Conservation (phyloP, 2,888 invertebrate genomes). For the Drosophila formosana region DNA sequence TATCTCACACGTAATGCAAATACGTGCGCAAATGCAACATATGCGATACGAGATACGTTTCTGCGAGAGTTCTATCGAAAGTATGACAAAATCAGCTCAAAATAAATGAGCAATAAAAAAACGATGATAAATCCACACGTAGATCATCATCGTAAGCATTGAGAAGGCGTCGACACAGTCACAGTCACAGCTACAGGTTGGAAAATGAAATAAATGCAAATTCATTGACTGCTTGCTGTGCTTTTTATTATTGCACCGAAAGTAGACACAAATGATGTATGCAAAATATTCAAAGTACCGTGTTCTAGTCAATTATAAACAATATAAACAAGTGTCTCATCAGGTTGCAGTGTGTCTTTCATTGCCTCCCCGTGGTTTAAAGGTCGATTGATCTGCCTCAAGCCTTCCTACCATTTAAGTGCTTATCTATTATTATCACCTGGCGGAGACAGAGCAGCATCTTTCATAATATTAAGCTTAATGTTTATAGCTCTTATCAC, state of each 20-base stretch:
- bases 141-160: conserved; percentile 18
- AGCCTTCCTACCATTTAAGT: too few species aligned
- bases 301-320: too few species aligned
- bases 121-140: conserved; percentile 28
- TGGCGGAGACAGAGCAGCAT: conserved; percentile 1
- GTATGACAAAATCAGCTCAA: conserved; percentile 73
- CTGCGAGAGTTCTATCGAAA: neutral
- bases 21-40: conserved; percentile 24
- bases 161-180: conserved; percentile 1
- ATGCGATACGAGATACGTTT: neutral
- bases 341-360: too few species aligned
- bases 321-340: too few species aligned
- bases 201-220: conserved; percentile 15
- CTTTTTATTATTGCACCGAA: neutral
- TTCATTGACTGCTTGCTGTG: neutral
- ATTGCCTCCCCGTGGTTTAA: too few species aligned
- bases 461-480: conserved; percentile 6
- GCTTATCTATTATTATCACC: conserved; percentile 22
- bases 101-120: conserved; percentile 58
- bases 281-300: too few species aligned
- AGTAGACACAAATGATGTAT: neutral
- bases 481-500: conserved; percentile 37
- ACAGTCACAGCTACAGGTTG: conserved; percentile 24
- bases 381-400: too few species aligned
- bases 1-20: conserved; percentile 31